Conservation (phyloP, 2,888 invertebrate species). For the Polymixis lichenea region DNA sequence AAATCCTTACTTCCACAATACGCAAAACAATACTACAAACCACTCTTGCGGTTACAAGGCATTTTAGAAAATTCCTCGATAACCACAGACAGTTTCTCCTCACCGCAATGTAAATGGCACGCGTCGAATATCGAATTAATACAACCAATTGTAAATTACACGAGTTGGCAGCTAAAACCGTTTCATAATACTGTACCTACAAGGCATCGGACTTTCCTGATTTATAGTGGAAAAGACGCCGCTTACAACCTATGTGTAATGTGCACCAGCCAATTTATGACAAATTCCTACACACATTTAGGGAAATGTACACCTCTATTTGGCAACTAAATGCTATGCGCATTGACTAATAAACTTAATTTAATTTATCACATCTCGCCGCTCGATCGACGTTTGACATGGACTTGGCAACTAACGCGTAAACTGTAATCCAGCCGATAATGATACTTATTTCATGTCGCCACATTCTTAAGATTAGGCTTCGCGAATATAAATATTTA, state of each 20-base stretch:
- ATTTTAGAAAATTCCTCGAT: slow-evolving; percentile 46
- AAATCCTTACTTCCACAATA: slow-evolving; percentile 5
- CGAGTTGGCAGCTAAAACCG: slow-evolving; percentile 55
- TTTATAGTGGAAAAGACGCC: slow-evolving; percentile 45
- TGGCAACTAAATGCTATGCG: slow-evolving; percentile 69
- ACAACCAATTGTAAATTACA: slow-evolving; percentile 63
- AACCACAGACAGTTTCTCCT: slow-evolving; percentile 52
- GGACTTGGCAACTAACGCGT: slow-evolving; percentile 65
- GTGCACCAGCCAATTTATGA: slow-evolving; percentile 61
- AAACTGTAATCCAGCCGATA: slow-evolving; percentile 68
- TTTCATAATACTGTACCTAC: slow-evolving; percentile 58
- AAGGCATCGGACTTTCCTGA: slow-evolving; percentile 47
- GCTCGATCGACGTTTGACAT: slow-evolving; percentile 69
- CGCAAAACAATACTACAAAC: slow-evolving; percentile 33
- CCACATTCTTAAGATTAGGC: slow-evolving; percentile 71
- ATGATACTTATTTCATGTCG: slow-evolving; percentile 68
- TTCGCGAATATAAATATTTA: slow-evolving; percentile 69
- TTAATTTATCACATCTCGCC: slow-evolving; percentile 71
- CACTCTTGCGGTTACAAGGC: slow-evolving; percentile 42
- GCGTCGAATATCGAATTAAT: slow-evolving; percentile 62
- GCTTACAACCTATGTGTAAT: slow-evolving; percentile 24
- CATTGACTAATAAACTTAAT: slow-evolving; percentile 59
- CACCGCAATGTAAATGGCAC: slow-evolving; percentile 62
- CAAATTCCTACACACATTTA: slow-evolving; percentile 74
- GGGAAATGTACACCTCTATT: slow-evolving; percentile 70